These are phyloP conservation scores for Oasisia sp. DNA, from an alignment of 2,888 invertebrate species.

Conservation along the genomic window DNA sequence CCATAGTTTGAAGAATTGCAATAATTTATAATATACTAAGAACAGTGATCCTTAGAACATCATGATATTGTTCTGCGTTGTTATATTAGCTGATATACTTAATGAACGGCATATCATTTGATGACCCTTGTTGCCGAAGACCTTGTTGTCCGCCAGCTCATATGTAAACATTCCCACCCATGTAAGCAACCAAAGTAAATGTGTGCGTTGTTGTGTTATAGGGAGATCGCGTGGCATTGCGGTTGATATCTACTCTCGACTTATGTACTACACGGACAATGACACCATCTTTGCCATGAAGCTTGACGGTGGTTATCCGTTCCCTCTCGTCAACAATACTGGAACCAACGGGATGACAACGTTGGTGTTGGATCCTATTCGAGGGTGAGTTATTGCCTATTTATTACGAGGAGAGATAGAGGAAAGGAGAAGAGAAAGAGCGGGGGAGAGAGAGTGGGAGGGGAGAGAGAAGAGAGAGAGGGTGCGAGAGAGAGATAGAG, in stretches of 20 bases:
- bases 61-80: no score
- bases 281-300: constrained; percentile 10
- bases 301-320: background rate
- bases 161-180: no score
- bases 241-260: background rate
- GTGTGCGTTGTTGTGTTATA: background rate
- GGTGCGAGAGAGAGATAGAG: constrained; percentile 33
- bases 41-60: no score
- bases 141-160: no score
- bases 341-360: background rate
- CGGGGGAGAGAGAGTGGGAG: background rate
- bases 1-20: no score
- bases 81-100: no score
- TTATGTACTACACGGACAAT: background rate
- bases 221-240: background rate
- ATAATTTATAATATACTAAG: no score
- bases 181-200: no score
- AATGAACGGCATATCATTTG: no score
- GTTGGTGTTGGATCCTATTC: background rate
- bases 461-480: constrained; percentile 28
- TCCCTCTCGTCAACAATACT: background rate
- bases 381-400: background rate
- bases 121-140: no score
- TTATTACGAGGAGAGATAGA: background rate
- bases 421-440: background rate